A percentile compares a stretch with the other conserved stretches of the same genome.
Evolutionary conservation across 2,888 invertebrate species (phyloP).

Genomic region (Patella ulyssiponensis): DNA sequence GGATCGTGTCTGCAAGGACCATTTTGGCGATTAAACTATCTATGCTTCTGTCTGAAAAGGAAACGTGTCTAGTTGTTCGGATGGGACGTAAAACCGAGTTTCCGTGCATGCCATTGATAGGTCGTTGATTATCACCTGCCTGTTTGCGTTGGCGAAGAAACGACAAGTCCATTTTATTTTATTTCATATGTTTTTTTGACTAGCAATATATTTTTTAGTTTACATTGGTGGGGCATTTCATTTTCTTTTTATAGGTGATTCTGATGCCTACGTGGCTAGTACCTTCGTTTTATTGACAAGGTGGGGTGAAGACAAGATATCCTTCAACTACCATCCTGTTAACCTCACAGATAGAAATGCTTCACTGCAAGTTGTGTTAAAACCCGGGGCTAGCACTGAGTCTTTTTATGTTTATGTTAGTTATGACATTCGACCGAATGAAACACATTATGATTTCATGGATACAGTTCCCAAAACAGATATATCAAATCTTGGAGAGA

Average conservation of each 20-base stretch:
- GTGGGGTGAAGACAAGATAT: slow-evolving; percentile 24
- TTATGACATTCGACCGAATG: slow-evolving; percentile 63
- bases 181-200: too few species aligned
- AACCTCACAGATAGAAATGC: slow-evolving; percentile 60
- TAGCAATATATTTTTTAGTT: too few species aligned
- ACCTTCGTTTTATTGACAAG: slow-evolving; percentile 37
- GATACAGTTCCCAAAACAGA: slow-evolving; percentile 55
- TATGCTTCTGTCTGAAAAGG: too few species aligned
- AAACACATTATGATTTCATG: slow-evolving; percentile 60
- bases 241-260: slow-evolving; percentile 27
- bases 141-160: too few species aligned
- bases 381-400: slow-evolving; percentile 46
- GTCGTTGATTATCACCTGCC: too few species aligned
- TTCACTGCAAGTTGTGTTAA: slow-evolving; percentile 59
- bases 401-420: slow-evolving; percentile 49
- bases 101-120: too few species aligned
- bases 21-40: too few species aligned
- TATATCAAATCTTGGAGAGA: slow-evolving; percentile 31
- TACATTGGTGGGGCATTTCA: too few species aligned
- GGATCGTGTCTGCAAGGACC: too few species aligned
- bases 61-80: too few species aligned
- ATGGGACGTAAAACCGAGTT: too few species aligned
- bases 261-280: slow-evolving; percentile 30
- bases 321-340: slow-evolving; percentile 58
- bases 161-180: too few species aligned